Evolutionary conservation across 2,113 vertebrate species (phyloP).

Genomic region (Eptesicus fuscus): DNA sequence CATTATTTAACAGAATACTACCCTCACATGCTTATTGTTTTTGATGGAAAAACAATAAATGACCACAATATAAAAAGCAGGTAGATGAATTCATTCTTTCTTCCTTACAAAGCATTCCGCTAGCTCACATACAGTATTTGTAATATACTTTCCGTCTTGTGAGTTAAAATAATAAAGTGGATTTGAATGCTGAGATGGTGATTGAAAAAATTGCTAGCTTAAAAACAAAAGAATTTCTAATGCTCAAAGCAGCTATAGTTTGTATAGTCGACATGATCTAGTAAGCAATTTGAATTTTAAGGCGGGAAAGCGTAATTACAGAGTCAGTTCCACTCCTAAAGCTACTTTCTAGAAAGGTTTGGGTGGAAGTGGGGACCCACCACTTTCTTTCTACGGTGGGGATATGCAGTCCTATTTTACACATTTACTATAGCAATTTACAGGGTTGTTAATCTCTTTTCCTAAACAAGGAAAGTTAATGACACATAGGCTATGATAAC

Average conservation of each 20-base stretch:
- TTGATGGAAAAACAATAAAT: not conserved
- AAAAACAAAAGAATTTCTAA: not conserved
- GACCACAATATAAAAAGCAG: not conserved
- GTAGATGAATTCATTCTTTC: not conserved
- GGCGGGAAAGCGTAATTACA: not conserved
- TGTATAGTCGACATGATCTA: not conserved
- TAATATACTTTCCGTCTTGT: not conserved
- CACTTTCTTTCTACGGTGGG: conserved; percentile 70
- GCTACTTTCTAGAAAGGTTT: not conserved
- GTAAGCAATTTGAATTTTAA: conserved; percentile 22
- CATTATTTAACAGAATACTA: not conserved
- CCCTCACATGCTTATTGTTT: not conserved
- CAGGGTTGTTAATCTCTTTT: conserved; percentile 81
- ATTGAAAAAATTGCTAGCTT: not conserved
- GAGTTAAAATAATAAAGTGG: not conserved
- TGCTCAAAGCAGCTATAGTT: not conserved
- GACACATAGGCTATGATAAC: conserved; percentile 83
- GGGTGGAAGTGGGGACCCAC: not conserved
- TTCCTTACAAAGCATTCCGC: not conserved
- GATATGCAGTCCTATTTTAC: conserved; percentile 72
- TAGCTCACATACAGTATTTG: not conserved
- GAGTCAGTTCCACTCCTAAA: conserved; percentile 44
- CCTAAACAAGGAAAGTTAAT: conserved; percentile 84
- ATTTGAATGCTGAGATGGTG: not conserved
- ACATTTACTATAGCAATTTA: conserved; percentile 78